Conservation (phyloP, 2,888 invertebrate species). For the Tyria jacobaeae region DNA sequence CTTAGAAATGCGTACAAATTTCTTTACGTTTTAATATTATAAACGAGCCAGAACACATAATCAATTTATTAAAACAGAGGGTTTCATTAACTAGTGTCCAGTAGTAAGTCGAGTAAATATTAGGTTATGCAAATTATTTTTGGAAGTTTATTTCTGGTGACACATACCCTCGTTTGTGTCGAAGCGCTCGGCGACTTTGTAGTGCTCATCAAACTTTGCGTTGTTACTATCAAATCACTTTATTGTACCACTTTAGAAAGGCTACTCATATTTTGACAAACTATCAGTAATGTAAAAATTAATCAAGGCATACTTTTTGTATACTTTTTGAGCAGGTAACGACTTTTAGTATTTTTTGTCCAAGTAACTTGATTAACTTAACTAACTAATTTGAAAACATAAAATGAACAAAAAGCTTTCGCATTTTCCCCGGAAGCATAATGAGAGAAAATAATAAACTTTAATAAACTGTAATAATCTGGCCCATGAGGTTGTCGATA, state of each 20-base stretch:
- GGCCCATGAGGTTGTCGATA: no score
- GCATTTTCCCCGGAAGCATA: no score
- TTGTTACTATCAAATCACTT: slow-evolving; percentile 43
- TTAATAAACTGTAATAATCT: no score
- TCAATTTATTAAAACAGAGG: background rate
- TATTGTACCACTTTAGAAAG: slow-evolving; percentile 22
- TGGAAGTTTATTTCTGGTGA: slow-evolving; percentile 24
- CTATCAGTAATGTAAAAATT: no score
- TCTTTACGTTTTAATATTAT: background rate
- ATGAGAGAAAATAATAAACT: no score
- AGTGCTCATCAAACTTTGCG: slow-evolving; percentile 49
- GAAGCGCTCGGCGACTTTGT: slow-evolving; percentile 27
- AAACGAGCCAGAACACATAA: background rate
- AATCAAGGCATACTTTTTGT: no score
- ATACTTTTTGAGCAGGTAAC: no score
- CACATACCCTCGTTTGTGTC: slow-evolving; percentile 8
- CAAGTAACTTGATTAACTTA: no score
- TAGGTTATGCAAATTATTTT: slow-evolving; percentile 28
- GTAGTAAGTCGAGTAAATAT: slow-evolving; percentile 15
- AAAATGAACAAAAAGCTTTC: no score
- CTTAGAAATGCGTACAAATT: no score
- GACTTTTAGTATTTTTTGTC: no score
- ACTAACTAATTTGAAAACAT: no score
- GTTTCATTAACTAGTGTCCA: slow-evolving; percentile 2
- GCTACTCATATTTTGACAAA: slow-evolving; percentile 15